Evolutionary conservation across 2,113 vertebrate genomes (phyloP), one percentile per base, ranked within the genome.

Genomic region (Collichthys lucidus): DNA sequence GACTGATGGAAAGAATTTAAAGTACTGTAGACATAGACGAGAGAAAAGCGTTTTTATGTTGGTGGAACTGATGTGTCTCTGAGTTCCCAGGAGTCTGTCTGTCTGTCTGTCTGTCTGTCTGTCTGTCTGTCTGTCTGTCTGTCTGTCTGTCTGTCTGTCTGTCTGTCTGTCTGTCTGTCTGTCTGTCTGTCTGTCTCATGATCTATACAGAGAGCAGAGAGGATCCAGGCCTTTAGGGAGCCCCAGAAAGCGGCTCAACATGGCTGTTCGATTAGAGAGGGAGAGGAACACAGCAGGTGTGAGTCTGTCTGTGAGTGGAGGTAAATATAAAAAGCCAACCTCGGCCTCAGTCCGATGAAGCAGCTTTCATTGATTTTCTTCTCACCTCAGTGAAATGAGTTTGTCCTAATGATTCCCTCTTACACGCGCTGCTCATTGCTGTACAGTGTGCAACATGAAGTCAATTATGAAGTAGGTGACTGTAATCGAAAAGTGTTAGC

Each of bases 281-380:
- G 49, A 61, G 73, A 52, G 15, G 49, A 76, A 65, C 61, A 19
- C 83, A 82, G 83, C 74, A 76, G 74, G 84, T 79, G 72, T 50
- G 61, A 57, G 67, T 79, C 42, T 85, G 68, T 72, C 35, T 82
- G 63, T 50, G 0, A 60, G 57, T 68, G 57, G 31, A 78, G 14
- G 50, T 29, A 50, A 79, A 59, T 55, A 40, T 40, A 40, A 3
- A 47, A 14, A 11, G 20, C 35, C 68, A 73, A 63, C 77, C 73
- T 80, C 31, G 3, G 50, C 57, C 61, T 57, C 63, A 62, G 59
- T 35, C 40, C 17, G 12, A 8, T 26, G 31, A 71, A 67, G 66
- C 80, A 52, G 76, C 66, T 56, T 50, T 8, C 57, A 83, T 44
- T 69, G 49, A 76, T 72, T 47, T 42, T 31, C 24, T 55, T 11